phyloP scores from a whole-genome alignment of 2,888 invertebrate genomes.

The Orgyia antiqua region DNA sequence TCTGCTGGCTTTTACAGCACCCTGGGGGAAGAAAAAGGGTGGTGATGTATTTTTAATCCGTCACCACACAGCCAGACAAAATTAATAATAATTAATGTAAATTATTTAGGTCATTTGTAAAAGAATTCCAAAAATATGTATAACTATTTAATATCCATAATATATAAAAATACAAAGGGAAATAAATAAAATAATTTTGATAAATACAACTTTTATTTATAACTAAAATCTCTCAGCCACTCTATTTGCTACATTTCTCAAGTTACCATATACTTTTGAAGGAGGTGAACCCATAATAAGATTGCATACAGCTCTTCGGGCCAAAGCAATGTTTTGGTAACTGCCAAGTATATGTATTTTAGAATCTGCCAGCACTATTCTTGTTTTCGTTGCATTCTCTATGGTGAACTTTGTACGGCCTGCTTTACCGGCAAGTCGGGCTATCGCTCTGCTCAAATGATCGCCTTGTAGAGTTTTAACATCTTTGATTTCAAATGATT shows the following conservation, averaged over 20 bases:
- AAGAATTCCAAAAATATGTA: too few relatives aligned
- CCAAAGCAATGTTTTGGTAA: constrained; percentile 96
- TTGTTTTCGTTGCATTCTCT: constrained; percentile 98
- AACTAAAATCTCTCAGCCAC: constrained; percentile 87
- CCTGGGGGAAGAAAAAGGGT: too few relatives aligned
- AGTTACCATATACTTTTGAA: constrained; percentile 97
- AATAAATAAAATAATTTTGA: constrained; percentile 12
- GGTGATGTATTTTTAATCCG: too few relatives aligned
- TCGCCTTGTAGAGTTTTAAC: constrained; percentile 97
- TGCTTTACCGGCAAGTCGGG: constrained; percentile 98
- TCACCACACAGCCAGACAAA: too few relatives aligned
- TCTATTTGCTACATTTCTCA: constrained; percentile 90
- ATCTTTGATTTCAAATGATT: constrained; percentile 97
- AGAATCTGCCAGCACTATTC: constrained; percentile 97
- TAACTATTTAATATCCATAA: too few relatives aligned
- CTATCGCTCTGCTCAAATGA: constrained; percentile 96
- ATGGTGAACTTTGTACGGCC: constrained; percentile 98
- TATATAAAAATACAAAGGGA: neutral
- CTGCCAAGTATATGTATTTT: constrained; percentile 98
- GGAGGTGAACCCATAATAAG: constrained; percentile 98
- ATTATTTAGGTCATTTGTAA: too few relatives aligned
- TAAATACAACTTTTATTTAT: constrained; percentile 46
- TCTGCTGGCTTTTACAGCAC: too few relatives aligned
- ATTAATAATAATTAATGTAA: too few relatives aligned
- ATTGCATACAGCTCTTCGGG: constrained; percentile 96